Evolutionary conservation across 2,888 invertebrate species (phyloP).

Genomic region (Heliconius charithonia): DNA sequence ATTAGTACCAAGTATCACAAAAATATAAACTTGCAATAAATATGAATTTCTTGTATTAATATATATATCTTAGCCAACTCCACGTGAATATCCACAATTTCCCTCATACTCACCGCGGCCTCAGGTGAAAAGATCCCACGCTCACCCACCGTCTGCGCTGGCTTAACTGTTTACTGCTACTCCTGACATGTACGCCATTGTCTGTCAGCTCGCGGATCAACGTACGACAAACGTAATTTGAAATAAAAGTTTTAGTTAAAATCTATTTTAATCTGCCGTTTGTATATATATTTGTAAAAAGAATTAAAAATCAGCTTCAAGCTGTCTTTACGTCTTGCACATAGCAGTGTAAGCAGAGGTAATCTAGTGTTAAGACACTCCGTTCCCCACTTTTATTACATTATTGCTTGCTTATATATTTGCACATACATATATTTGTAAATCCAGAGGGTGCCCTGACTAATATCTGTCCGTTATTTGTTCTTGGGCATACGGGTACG

Average conservation of each 20-base stretch:
- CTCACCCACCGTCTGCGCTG: conserved; percentile 68
- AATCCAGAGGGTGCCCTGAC: no score
- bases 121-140: conserved; percentile 82
- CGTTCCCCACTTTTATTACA: no score
- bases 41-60: not conserved
- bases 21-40: not conserved
- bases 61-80: conserved; percentile 40
- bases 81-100: conserved; percentile 47
- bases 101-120: conserved; percentile 61
- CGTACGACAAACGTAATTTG: not conserved
- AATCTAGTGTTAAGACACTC: no score
- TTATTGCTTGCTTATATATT: no score
- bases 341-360: no score
- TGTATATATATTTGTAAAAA: not conserved
- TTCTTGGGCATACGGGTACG: no score
- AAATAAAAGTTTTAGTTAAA: not conserved
- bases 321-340: no score
- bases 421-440: no score
- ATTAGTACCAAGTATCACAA: not conserved
- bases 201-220: conserved; percentile 42
- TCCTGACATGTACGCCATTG: conserved; percentile 47
- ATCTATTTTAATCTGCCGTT: not conserved
- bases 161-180: conserved; percentile 66
- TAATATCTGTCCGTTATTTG: no score
- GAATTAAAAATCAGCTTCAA: not conserved